Percentiles rank a stretch among this genome's conserved stretches.
These are phyloP conservation scores for Folsomia manolachei DNA, from an alignment of 2,888 invertebrate species.

Conservation along the genomic window DNA sequence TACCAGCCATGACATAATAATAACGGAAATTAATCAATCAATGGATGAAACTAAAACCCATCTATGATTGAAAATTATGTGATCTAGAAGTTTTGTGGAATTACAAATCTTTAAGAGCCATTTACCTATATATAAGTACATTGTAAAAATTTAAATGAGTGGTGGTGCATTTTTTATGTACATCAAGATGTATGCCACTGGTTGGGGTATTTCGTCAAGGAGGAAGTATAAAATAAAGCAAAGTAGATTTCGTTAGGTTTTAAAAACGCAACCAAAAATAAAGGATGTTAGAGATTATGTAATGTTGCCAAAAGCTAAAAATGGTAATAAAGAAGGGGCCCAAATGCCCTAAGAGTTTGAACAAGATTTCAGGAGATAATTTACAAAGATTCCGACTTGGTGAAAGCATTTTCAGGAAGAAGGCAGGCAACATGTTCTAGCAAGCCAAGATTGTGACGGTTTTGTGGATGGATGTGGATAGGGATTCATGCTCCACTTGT, in stretches of 20 bases:
- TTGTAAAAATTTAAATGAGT: no score
- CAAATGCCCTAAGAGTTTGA: neutral
- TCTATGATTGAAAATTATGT: no score
- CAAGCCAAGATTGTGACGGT: neutral
- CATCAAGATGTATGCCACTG: no score
- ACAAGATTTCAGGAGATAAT: constrained; percentile 39
- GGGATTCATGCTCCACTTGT: constrained; percentile 44
- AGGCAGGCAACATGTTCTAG: constrained; percentile 26
- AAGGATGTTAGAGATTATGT: neutral
- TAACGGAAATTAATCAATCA: no score
- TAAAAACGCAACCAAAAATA: neutral
- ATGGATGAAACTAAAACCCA: no score
- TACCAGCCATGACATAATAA: no score
- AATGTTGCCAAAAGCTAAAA: neutral
- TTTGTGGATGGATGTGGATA: neutral
- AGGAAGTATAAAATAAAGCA: constrained; percentile 8
- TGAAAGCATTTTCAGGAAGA: constrained; percentile 43
- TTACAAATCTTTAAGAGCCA: no score
- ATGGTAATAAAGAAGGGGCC: neutral
- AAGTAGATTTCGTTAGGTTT: neutral
- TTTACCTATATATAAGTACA: no score
- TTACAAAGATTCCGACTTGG: constrained; percentile 47
- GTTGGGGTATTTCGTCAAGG: no score
- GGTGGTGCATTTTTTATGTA: no score
- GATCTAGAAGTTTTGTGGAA: no score